A percentile compares a stretch with the other conserved stretches of the same genome.
phyloP scores from a whole-genome alignment of 2,113 vertebrate genomes.

The Ceyx cyanopectus region DNA sequence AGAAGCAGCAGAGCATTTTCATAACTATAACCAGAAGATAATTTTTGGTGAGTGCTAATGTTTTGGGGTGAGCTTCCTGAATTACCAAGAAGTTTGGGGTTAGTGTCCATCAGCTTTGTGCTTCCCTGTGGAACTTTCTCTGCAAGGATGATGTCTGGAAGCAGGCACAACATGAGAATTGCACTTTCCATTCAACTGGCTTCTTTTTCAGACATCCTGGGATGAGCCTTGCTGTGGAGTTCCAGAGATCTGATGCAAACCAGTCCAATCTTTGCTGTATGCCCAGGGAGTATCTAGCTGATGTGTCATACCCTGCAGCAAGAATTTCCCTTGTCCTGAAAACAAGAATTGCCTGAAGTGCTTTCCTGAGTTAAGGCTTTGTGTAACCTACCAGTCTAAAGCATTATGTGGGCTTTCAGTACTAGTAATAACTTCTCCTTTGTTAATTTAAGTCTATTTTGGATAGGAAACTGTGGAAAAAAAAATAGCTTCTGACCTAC shows the following conservation, averaged over 20 bases:
- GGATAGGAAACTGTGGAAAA: conserved; percentile 28
- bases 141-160: background rate
- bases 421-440: background rate
- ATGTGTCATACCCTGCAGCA: background rate
- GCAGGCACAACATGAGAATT: background rate
- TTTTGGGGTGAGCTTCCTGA: conserved; percentile 3
- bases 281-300: background rate
- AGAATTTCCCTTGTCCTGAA: background rate
- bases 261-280: background rate
- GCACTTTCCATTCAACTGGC: background rate
- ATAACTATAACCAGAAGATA: background rate
- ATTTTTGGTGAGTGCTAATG: conserved; percentile 15
- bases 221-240: background rate
- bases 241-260: background rate
- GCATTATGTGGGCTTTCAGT: background rate
- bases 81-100: background rate
- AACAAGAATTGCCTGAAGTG: background rate
- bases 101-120: background rate
- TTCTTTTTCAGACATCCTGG: background rate
- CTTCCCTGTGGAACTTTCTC: background rate
- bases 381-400: background rate
- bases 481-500: conserved; percentile 37
- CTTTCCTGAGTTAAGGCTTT: background rate
- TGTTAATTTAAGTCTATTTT: conserved; percentile 36
- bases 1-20: background rate